Evolutionary conservation across 1,140 invertebrate genomes (phyloP).

Genomic region (Drosophila ogumai): DNA sequence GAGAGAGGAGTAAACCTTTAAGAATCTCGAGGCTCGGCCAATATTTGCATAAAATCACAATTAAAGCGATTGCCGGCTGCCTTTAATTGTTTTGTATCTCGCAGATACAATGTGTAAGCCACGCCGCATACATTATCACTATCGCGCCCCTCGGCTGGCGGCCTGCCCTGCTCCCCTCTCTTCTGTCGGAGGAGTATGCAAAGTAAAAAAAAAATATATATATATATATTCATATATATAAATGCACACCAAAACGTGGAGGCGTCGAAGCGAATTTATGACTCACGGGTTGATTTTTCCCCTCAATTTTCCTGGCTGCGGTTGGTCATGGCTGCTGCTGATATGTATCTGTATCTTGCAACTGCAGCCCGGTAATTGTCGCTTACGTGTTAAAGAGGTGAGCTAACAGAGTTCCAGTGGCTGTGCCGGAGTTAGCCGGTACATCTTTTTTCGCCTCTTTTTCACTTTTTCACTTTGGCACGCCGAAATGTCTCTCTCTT

Average conservation of each 20-base stretch:
- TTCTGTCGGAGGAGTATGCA: not conserved
- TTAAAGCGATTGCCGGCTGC: conserved; percentile 52
- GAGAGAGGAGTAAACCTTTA: conserved; percentile 1
- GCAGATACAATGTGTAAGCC: conserved; percentile 63
- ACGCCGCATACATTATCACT: conserved; percentile 53
- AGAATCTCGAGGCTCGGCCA: conserved; percentile 17
- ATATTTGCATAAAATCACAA: conserved; percentile 70
- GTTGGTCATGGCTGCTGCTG: conserved; percentile 14
- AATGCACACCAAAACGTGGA: conserved; percentile 22
- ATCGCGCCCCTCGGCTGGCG: conserved; percentile 16
- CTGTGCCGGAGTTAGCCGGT: not conserved
- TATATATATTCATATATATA: conserved; percentile 1
- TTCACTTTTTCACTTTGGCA: conserved; percentile 9
- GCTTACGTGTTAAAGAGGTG: conserved; percentile 75
- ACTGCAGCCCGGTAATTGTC: conserved; percentile 63
- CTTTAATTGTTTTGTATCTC: conserved; percentile 71
- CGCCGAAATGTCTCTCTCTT: conserved; percentile 33
- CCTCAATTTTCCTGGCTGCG: conserved; percentile 24
- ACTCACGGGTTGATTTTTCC: conserved; percentile 59
- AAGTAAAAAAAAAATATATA: not conserved
- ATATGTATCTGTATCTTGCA: conserved; percentile 42
- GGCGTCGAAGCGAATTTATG: conserved; percentile 66
- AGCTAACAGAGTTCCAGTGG: conserved; percentile 37
- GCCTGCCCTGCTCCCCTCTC: not conserved
- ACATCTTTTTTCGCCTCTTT: not conserved